These are phyloP conservation scores for Columba guinea DNA, from an alignment of 2,797 vertebrate species.

Conservation along the genomic window DNA sequence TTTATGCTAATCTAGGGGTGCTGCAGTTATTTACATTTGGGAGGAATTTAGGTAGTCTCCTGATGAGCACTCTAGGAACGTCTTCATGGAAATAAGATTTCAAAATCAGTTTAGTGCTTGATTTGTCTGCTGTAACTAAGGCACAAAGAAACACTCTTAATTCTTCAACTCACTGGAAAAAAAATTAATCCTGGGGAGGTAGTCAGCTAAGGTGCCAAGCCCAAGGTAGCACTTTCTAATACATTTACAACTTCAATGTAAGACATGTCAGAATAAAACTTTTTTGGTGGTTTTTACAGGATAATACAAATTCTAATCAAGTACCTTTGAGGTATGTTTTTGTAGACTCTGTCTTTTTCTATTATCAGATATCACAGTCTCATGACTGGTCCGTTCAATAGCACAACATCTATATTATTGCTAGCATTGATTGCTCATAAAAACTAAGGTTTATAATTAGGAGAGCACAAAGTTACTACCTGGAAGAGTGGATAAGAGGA, in stretches of 20 bases:
- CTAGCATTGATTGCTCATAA: slow-evolving; percentile 64
- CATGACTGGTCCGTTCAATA: slow-evolving; percentile 39
- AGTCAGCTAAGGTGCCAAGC: neutral
- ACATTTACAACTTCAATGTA: neutral
- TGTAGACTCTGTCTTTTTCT: slow-evolving; percentile 42
- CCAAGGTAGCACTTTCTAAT: slow-evolving; percentile 15
- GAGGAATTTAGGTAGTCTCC: neutral
- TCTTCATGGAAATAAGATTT: neutral
- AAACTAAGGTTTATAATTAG: slow-evolving; percentile 67
- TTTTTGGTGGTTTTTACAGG: neutral
- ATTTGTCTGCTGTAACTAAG: neutral
- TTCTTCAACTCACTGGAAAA: neutral
- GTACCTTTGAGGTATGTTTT: slow-evolving; percentile 41
- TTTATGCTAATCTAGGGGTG: neutral
- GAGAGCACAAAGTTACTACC: slow-evolving; percentile 54
- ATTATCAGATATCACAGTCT: slow-evolving; percentile 53
- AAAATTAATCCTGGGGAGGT: slow-evolving; percentile 20
- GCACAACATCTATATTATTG: slow-evolving; percentile 54
- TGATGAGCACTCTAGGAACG: neutral
- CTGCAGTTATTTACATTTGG: neutral
- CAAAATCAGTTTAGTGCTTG: neutral
- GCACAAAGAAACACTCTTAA: neutral
- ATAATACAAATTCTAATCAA: slow-evolving; percentile 44
- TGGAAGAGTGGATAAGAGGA: slow-evolving; percentile 67
- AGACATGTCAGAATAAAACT: neutral